A percentile compares a stretch with the other conserved stretches of the same genome.
Evolutionary conservation across 2,113 vertebrate genomes (phyloP).

Genomic region (Strigops habroptila): DNA sequence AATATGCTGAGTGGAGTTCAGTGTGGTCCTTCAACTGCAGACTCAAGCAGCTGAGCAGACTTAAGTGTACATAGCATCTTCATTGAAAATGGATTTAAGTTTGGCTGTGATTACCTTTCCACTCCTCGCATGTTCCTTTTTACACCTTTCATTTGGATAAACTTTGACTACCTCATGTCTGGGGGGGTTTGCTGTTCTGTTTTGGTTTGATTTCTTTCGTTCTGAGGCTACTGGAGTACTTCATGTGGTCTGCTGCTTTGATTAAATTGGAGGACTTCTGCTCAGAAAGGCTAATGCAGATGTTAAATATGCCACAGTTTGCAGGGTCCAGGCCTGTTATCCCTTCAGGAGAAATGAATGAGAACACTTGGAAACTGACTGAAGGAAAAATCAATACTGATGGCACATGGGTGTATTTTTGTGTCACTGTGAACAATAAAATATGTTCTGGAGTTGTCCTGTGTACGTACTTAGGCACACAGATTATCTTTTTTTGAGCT

Average conservation of each 20-base stretch:
- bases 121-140: neutral
- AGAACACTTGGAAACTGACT: neutral
- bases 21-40: neutral
- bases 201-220: neutral
- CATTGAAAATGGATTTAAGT: rapidly evolving
- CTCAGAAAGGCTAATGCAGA: neutral
- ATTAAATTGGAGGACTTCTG: neutral
- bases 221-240: neutral
- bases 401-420: neutral
- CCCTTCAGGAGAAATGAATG: neutral
- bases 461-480: neutral
- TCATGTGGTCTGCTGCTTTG: neutral
- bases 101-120: neutral
- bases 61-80: neutral
- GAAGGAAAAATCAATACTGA: neutral
- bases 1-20: neutral
- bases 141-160: neutral
- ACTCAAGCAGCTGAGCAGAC: neutral
- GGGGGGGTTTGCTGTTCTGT: neutral
- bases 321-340: neutral
- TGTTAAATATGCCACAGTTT: neutral
- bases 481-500: neutral
- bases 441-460: neutral
- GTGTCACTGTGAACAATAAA: neutral
- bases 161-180: neutral